Base-by-base conservation (phyloP, 2,888 invertebrate species). In the Stenotaenia linearis region DNA sequence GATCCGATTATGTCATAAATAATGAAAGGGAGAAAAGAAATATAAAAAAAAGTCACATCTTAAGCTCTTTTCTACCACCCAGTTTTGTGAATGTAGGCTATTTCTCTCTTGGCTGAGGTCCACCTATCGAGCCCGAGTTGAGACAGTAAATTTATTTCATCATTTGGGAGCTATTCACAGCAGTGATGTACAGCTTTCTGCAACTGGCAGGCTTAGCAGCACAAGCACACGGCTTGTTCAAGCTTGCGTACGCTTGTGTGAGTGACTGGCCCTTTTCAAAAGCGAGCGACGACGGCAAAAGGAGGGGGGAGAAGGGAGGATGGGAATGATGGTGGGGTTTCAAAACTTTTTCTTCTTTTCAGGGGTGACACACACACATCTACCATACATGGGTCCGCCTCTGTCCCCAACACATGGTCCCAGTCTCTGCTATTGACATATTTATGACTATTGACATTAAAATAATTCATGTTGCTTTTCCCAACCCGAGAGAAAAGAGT, bases 381-480 rank as follows among this genome's bases (percentile, higher is more conserved):
- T 50, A 50, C 50, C 50, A 50, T 50, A 50, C 50, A 50, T 50
- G 50, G 50, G 50, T 50, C 50, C 50, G 50, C 50, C 23, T 37
- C 37, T 35, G 37, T 77, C 78, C 78, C 23, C 28, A 50, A 23
- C 78, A 78, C 78, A 78, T 78, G 78, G 40, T 40, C 78, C 78
- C 78, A 30, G 40, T 50, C 50, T 40, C 78, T 78, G 78, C 50
- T 50, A 25, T 28, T 78, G 78, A 78, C 78, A 78, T 78, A 78
- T 78, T 78, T 78, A 78, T 78, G 78, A 78, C 78, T 78, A 78
- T 78, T 78, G 78, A 78, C 78, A 78, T 78, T 78, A 78, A 78
- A 40, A 78, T 78, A 78, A 78, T 78, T 78, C 78, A 78, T 50
- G 78, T 50, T 50, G 50, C 25, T 23, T 50, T 50, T 50, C 50